Evolutionary conservation across 2,113 vertebrate genomes (phyloP).

Genomic region (Ameiurus melas): DNA sequence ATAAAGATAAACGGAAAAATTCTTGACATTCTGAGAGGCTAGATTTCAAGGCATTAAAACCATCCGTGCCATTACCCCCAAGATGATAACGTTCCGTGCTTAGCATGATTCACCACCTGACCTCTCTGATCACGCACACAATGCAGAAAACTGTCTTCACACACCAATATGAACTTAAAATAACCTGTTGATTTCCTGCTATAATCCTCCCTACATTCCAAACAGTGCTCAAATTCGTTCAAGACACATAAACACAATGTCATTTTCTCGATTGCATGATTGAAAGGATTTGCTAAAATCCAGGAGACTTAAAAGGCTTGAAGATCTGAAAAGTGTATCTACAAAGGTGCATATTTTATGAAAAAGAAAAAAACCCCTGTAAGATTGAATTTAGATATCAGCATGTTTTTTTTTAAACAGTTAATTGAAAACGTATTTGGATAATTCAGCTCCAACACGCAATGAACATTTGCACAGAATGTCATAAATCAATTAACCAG

Average conservation of each 20-base stretch:
- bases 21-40: constrained; percentile 40
- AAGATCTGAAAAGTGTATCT: not conserved
- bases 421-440: constrained; percentile 2
- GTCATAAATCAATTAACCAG: not conserved
- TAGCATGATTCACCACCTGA: constrained; percentile 11
- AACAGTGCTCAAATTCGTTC: constrained; percentile 24
- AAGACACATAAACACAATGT: constrained; percentile 22
- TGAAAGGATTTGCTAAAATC: constrained; percentile 30
- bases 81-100: constrained; percentile 17
- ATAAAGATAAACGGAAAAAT: constrained; percentile 39
- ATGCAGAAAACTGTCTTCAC: constrained; percentile 3
- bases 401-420: not conserved
- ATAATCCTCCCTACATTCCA: constrained; percentile 33
- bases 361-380: not conserved
- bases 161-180: constrained; percentile 16
- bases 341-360: constrained; percentile 1
- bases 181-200: constrained; percentile 29
- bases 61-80: constrained; percentile 35
- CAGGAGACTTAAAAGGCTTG: constrained; percentile 20
- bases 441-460: constrained; percentile 3
- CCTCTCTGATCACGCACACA: constrained; percentile 22
- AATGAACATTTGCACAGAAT: constrained; percentile 14
- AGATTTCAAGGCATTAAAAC: constrained; percentile 34
- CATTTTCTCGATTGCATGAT: not conserved
- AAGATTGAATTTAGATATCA: constrained; percentile 18